Conservation (phyloP, 92 coral and sea anemone genomes). For the Montipora capitata region DNA sequence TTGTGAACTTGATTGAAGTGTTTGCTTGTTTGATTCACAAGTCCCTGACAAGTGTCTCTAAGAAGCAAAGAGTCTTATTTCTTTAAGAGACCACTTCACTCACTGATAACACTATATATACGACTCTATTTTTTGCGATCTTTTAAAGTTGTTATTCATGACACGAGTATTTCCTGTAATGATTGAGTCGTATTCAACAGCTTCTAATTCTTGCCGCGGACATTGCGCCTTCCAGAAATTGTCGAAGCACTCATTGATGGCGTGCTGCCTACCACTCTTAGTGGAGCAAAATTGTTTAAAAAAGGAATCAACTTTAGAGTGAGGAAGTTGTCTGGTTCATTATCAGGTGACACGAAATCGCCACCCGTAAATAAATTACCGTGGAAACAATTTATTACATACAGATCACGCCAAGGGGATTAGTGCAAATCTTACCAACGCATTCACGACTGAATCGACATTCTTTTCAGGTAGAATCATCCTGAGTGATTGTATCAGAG, state of each 20-base stretch:
- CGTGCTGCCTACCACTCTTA: not conserved
- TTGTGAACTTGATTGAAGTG: conserved; percentile 17
- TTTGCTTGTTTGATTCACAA: conserved; percentile 25
- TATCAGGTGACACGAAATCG: conserved; percentile 3
- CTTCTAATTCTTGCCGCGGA: not conserved
- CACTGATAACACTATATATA: not conserved
- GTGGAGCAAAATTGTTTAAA: too few relatives aligned
- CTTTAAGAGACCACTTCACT: conserved; percentile 13
- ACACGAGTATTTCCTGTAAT: not conserved
- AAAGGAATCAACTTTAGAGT: not conserved
- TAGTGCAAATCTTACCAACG: not conserved
- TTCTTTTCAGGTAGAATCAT: conserved; percentile 9
- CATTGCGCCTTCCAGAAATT: not conserved
- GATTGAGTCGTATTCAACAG: not conserved
- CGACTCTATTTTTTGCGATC: not conserved
- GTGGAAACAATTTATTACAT: conserved; percentile 9
- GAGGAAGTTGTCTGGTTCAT: not conserved
- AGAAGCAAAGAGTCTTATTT: not conserved
- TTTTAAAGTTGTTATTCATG: not conserved
- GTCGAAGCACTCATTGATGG: not conserved
- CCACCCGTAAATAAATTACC: conserved; percentile 14
- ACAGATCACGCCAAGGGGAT: conserved; percentile 34
- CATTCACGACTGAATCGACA: conserved; percentile 25
- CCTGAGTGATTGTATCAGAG: not conserved
- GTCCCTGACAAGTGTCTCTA: conserved; percentile 40